phyloP scores from a whole-genome alignment of 2,113 vertebrate genomes.

The Dasypus novemcinctus region DNA sequence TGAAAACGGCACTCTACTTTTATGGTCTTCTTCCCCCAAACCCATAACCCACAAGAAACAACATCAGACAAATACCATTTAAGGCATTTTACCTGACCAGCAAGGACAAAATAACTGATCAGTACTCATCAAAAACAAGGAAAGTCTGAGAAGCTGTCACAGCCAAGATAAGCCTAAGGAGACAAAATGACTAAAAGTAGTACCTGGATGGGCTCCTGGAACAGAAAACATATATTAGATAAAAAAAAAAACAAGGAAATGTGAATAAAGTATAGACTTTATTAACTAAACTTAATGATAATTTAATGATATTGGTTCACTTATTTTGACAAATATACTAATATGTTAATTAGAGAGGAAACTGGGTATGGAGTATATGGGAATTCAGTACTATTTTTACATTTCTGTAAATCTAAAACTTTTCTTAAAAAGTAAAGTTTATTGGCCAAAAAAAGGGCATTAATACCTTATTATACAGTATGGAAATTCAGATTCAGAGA shows the following conservation, averaged over 20 bases:
- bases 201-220: background rate
- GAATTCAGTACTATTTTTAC: background rate
- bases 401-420: background rate
- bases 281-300: background rate
- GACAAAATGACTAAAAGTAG: background rate
- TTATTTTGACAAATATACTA: background rate
- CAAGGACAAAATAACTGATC: background rate
- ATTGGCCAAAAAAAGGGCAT: background rate
- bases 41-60: background rate
- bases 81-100: background rate
- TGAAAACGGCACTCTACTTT: background rate
- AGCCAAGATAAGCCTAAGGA: background rate
- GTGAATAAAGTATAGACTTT: background rate
- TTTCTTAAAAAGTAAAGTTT: background rate
- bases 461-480: background rate
- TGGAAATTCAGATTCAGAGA: background rate
- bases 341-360: background rate
- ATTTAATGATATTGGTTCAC: background rate
- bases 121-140: conserved; percentile 27
- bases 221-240: background rate
- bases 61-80: background rate
- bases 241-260: background rate
- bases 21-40: background rate
- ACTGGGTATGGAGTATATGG: background rate
- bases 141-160: background rate